phyloP scores from a whole-genome alignment of 30 jellyfish, hydroid and myxozoan species.

The Aurelia coerulea region DNA sequence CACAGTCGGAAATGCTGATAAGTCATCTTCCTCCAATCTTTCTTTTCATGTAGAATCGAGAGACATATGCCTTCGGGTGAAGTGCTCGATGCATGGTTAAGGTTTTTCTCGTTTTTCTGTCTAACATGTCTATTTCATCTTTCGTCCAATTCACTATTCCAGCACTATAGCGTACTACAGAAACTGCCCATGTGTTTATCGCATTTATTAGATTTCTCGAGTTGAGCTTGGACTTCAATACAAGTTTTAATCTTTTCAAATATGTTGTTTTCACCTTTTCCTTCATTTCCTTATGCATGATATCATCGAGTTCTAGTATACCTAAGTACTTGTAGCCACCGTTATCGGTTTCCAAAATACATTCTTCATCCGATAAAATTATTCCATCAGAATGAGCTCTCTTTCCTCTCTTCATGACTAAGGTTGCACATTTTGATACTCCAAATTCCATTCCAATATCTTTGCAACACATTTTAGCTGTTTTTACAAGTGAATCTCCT shows the following conservation, averaged over 20 bases:
- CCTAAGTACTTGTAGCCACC: conserved; percentile 9
- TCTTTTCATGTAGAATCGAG: conserved; percentile 27
- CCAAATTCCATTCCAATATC: conserved; percentile 56
- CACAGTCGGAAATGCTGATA: conserved; percentile 11
- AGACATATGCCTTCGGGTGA: conserved; percentile 32
- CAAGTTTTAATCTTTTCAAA: background rate
- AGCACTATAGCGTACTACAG: background rate
- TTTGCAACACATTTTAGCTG: conserved; percentile 32
- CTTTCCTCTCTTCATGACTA: conserved; percentile 38
- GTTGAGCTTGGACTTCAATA: too few relatives aligned
- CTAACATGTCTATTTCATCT: conserved; percentile 17
- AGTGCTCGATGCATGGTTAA: background rate
- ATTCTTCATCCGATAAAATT: conserved; percentile 27
- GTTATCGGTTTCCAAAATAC: conserved; percentile 22
- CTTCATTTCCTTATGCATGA: conserved; percentile 37
- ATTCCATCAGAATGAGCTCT: conserved; percentile 45
- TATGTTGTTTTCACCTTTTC: conserved; percentile 31
- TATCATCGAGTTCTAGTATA: too few relatives aligned
- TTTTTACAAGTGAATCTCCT: conserved; percentile 22
- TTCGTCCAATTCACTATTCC: too few relatives aligned
- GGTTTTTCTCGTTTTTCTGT: background rate
- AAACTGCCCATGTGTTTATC: conserved; percentile 29
- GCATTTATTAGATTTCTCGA: background rate
- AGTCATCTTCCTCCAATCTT: conserved; percentile 54
- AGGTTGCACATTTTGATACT: conserved; percentile 23